phyloP scores from a whole-genome alignment of 2,797 vertebrate genomes.

The Todus mexicanus region DNA sequence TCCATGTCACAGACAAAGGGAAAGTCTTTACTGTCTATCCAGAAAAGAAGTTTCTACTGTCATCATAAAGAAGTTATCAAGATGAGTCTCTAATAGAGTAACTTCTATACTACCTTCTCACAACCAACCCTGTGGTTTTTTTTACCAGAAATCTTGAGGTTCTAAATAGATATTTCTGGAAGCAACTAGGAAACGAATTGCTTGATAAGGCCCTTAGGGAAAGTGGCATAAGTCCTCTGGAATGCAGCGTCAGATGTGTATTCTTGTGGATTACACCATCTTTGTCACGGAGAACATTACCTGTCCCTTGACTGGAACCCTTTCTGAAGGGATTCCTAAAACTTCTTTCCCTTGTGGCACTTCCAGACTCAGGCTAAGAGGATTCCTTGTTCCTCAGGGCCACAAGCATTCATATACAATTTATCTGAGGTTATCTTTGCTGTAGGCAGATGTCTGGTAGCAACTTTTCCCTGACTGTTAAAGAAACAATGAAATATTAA shows the following conservation, averaged over 20 bases:
- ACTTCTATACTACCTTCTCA: not conserved
- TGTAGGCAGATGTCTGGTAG: not conserved
- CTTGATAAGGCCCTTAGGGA: not conserved
- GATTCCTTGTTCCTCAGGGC: not conserved
- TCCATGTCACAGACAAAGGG: not conserved
- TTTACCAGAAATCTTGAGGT: not conserved
- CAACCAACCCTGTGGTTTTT: not conserved
- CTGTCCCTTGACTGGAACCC: not conserved
- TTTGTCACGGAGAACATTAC: not conserved
- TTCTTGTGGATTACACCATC: not conserved
- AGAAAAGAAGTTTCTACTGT: not conserved
- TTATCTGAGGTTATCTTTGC: not conserved
- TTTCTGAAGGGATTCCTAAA: not conserved
- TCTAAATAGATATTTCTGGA: not conserved
- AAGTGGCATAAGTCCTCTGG: not conserved
- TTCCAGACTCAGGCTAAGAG: not conserved
- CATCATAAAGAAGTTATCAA: not conserved
- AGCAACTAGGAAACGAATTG: not conserved
- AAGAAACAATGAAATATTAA: not conserved
- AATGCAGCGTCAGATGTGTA: not conserved
- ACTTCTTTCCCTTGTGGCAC: not conserved
- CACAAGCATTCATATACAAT: not conserved
- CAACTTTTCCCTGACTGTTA: not conserved
- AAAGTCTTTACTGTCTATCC: not conserved
- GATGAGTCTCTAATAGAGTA: not conserved